Percentiles rank a stretch among this genome's conserved stretches.
Conservation (phyloP, 2,113 vertebrate species). For the Romanogobio albipinnatus region DNA sequence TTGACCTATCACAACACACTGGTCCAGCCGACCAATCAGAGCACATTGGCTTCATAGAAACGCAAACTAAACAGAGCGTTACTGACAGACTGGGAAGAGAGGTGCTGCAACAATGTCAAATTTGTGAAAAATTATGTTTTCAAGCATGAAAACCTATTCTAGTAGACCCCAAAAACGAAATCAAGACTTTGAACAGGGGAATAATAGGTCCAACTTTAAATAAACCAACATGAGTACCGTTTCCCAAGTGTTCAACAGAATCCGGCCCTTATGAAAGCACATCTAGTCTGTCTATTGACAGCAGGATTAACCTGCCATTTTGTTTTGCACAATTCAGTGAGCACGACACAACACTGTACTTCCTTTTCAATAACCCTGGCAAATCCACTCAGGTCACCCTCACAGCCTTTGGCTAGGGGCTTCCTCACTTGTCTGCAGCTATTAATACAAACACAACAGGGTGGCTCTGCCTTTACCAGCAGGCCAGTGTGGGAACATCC, state of each 20-base stretch:
- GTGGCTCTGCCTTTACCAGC: conserved; percentile 27
- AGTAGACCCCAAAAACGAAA: too few relatives aligned
- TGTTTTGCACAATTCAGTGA: conserved; percentile 39
- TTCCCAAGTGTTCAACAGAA: background rate
- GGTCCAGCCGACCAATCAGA: too few relatives aligned
- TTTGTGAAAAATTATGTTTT: too few relatives aligned
- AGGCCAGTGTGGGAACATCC: conserved; percentile 44
- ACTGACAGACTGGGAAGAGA: too few relatives aligned
- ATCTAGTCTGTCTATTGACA: conserved; percentile 12
- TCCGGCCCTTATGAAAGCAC: background rate
- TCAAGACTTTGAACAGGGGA: too few relatives aligned
- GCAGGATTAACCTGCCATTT: conserved; percentile 51
- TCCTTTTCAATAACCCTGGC: conserved; percentile 43
- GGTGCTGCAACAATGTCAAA: too few relatives aligned
- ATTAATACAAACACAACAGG: conserved; percentile 40
- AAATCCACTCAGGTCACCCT: conserved; percentile 34
- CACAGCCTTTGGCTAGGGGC: background rate
- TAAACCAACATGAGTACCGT: background rate
- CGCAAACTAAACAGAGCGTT: too few relatives aligned
- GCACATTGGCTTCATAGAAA: too few relatives aligned
- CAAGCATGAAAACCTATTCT: too few relatives aligned
- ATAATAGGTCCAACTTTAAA: too few relatives aligned
- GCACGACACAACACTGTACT: conserved; percentile 48
- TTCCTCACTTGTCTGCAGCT: conserved; percentile 36
- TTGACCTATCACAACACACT: too few relatives aligned